phyloP scores from a whole-genome alignment of 2,797 vertebrate species.

The Coregonus ussuriensis region DNA sequence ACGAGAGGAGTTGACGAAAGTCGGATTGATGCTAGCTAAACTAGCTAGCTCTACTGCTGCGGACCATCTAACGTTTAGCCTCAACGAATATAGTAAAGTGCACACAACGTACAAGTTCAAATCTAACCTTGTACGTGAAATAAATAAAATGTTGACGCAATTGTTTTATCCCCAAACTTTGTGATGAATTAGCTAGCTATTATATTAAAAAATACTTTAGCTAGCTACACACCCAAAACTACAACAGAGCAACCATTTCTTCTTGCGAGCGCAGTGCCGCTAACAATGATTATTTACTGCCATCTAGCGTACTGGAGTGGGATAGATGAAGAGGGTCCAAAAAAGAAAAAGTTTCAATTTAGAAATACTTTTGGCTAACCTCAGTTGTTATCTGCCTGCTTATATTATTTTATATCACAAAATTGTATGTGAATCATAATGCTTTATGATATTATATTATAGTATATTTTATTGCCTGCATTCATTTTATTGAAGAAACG shows the following conservation, averaged over 20 bases:
- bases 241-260: not conserved
- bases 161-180: not conserved
- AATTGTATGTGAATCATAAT: no score
- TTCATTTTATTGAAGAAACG: not conserved
- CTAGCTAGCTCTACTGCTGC: not conserved
- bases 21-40: not conserved
- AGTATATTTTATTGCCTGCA: not conserved
- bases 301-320: slow-evolving; percentile 10
- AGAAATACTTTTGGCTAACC: no score
- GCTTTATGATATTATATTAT: not conserved
- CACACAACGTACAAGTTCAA: not conserved
- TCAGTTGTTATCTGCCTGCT: no score
- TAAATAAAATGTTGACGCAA: not conserved
- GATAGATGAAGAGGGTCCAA: not conserved
- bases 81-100: not conserved
- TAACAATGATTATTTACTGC: not conserved
- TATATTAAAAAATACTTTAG: not conserved
- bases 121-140: not conserved
- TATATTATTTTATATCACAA: no score
- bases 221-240: no score
- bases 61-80: not conserved
- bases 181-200: not conserved
- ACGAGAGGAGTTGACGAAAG: not conserved
- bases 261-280: not conserved
- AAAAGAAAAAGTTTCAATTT: not conserved